Conservation (phyloP, 2,113 vertebrate genomes). For the Phoxinus phoxinus region DNA sequence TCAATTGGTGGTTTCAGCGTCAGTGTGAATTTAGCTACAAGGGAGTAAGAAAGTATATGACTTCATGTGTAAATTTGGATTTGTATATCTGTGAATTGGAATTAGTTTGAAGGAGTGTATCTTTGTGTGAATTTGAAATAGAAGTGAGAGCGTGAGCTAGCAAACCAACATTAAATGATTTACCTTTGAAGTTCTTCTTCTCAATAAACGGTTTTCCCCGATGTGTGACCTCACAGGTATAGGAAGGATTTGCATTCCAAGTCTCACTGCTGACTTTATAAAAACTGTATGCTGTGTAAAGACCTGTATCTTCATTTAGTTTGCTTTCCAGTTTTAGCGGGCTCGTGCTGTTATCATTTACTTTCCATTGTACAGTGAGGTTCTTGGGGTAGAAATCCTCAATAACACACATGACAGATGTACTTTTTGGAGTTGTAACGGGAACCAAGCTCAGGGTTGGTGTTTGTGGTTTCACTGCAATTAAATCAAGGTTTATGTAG, state of each 20-base stretch:
- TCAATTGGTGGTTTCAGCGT: constrained; percentile 15
- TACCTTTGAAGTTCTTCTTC: neutral
- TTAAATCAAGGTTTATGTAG: neutral
- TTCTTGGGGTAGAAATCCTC: neutral
- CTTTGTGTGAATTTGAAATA: neutral
- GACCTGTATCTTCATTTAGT: neutral
- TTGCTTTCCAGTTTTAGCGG: neutral
- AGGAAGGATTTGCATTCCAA: neutral
- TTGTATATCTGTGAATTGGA: neutral
- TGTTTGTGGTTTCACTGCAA: neutral
- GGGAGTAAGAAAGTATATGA: neutral
- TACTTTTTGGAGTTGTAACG: neutral
- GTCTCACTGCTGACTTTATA: neutral
- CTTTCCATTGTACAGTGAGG: neutral
- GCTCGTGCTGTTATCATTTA: neutral
- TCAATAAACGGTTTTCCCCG: fast-evolving
- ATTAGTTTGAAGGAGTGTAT: neutral
- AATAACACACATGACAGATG: constrained; percentile 24
- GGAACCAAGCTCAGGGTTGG: constrained; percentile 21
- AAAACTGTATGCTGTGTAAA: neutral
- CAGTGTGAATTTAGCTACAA: constrained; percentile 4
- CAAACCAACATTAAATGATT: neutral
- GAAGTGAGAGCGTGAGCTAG: neutral
- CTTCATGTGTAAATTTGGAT: neutral
- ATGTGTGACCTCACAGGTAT: constrained; percentile 23